Evolutionary conservation across 1,140 invertebrate genomes (phyloP), one percentile per base, ranked within the genome.

Genomic region (Mercenaria mercenaria): DNA sequence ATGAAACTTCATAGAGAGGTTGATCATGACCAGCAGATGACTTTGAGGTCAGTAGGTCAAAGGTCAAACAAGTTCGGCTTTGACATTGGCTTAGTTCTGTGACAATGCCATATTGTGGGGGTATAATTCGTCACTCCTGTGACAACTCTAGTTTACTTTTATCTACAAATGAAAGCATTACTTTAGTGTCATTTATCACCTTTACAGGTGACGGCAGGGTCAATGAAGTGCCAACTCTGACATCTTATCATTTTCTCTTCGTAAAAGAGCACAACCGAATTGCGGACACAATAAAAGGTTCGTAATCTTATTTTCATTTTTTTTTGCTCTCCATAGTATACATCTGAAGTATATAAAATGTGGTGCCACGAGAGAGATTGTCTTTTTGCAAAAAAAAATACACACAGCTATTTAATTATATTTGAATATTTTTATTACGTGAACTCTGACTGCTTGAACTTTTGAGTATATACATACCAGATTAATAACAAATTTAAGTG

Each of bases 211-310:
- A 74, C 41, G 18, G 1, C 41, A 34, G 69, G 3, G 69, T 74
- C 1, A 74, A 74, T 32, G 69, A 41, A 23, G 41, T 74, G 2
- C 69, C 69, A 39, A 26, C 37, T 1, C 41, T 74, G 26, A 74
- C 69, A 11, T 23, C 69, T 13, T 74, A 74, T 41, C 69, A 74
- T 47, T 41, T 8, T 74, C 41, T 74, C 18, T 74, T 74, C 41
- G 69, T 74, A 18, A 39, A 41, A 26, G 69, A 74, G n/a, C 69
- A 74, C 23, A 74, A 74, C 37, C 39, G 69, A 43, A 74, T 74
- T 26, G 69, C 37, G 6, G 29, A 67, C 26, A 3, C 1, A n/a
- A 20, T 67, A 29, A 67, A 32, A 67, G 61, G 61, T 67, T 4
- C 4, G 4, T 61, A 26, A 6, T n/a, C 18, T 10, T 6, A 6